Evolutionary conservation across 2,797 vertebrate species (phyloP).

Genomic region (Denticeps clupeoides): DNA sequence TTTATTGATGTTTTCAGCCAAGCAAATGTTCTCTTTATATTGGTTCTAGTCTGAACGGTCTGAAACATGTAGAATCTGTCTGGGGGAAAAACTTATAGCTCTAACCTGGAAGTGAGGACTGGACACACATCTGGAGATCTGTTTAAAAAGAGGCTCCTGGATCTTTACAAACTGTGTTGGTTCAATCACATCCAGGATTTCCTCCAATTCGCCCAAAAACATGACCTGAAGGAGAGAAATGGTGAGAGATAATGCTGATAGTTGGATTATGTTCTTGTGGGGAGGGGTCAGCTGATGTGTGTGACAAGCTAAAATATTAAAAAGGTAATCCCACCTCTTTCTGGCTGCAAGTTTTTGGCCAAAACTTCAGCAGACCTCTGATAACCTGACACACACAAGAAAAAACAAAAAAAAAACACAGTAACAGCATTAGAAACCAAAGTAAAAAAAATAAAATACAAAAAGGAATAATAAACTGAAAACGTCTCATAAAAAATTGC

Average conservation of each 20-base stretch:
- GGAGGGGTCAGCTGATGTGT: background rate
- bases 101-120: conserved; percentile 96
- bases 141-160: conserved; percentile 97
- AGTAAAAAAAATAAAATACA: conserved; percentile 4
- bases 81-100: no score
- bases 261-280: background rate
- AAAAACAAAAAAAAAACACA: conserved; percentile 1
- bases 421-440: conserved; percentile 3
- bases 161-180: conserved; percentile 97
- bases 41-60: no score
- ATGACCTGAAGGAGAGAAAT: conserved; percentile 80
- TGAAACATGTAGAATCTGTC: no score
- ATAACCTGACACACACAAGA: conserved; percentile 70
- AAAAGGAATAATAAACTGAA: background rate
- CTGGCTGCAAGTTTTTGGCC: conserved; percentile 99
- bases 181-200: conserved; percentile 97
- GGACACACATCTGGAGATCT: conserved; percentile 96
- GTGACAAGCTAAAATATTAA: no score
- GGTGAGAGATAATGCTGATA: background rate
- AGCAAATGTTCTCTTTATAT: no score
- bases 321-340: conserved; percentile 72
- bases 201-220: conserved; percentile 95
- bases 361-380: conserved; percentile 97
- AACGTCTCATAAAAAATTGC: background rate
- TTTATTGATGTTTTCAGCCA: no score